Base-by-base conservation (phyloP, 2,113 vertebrate genomes). In the Heptranchias perlo region DNA sequence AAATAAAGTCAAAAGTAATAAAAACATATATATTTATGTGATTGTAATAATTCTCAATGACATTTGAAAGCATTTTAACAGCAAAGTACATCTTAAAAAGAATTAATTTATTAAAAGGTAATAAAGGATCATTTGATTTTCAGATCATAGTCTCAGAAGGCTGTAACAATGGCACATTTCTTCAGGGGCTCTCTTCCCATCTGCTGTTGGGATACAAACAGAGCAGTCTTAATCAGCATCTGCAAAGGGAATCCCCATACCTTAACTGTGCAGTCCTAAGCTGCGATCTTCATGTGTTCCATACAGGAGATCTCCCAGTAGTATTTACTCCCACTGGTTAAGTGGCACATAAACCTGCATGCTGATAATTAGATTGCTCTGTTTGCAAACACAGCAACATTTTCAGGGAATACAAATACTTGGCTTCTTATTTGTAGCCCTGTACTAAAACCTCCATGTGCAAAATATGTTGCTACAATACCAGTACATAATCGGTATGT, bases 171-270 rank as follows among this genome's bases (percentile, higher is more conserved):
- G 64, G 25, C 67, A 28, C 35, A 49, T 47, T 49, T 49, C 6
- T 49, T 47, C 58, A 44, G n/a, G 62, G 23, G 47, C 4, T 64
- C 8, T 89, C 44, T 94, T 94, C 21, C 2, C 39, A 47, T 21
- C 23, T 67, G 62, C 93, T 67, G 11, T 44, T 94, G 39, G 92
- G 62, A 47, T 47, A 49, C 39, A 67, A 94, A 67, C 13, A 47
- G 39, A 39, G 31, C n/a, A 65, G 39, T 94, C 93, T 67, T 67
- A 94, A 67, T 94, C 92, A 94, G 21, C 62, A 94, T 47, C n/a
- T 94, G 92, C n/a, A 28, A 94, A 47, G n/a, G 92, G 23, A 67
- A 67, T 94, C 62, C 23, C 5, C 18, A 47, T 28, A 25, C 39
- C 11, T 21, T 39, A 44, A 67, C 62, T 47, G 39, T 47, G 44